Evolutionary conservation across 2,888 invertebrate genomes (phyloP).

Genomic region (Encarsia formosa): DNA sequence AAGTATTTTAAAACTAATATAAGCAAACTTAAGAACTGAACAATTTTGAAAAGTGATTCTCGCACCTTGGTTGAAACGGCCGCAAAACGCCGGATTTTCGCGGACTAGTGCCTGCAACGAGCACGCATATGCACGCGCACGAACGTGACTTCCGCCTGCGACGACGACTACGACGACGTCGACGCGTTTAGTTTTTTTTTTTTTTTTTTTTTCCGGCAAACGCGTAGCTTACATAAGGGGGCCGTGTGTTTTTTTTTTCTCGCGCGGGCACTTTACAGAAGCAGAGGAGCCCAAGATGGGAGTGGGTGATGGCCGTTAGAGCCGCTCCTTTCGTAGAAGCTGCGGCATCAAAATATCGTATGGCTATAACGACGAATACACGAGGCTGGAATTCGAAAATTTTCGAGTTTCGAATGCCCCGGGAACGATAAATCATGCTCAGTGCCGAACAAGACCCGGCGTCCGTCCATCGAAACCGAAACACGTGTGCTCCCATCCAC

Average conservation of each 20-base stretch:
- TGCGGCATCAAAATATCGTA: too few species aligned
- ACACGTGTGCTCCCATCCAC: too few species aligned
- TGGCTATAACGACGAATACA: too few species aligned
- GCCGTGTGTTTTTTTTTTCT: constrained; percentile 19
- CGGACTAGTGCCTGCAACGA: constrained; percentile 1
- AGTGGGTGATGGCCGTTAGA: too few species aligned
- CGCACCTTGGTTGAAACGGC: constrained; percentile 6
- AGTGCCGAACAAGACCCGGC: too few species aligned
- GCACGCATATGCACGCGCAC: not conserved
- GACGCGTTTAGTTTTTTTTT: not conserved
- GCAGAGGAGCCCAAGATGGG: too few species aligned
- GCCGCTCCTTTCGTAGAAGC: not conserved
- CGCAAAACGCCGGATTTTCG: constrained; percentile 12
- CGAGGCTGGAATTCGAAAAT: constrained; percentile 13
- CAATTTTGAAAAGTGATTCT: too few species aligned
- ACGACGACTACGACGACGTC: too few species aligned
- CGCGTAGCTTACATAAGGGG: constrained; percentile 22
- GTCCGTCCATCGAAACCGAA: too few species aligned
- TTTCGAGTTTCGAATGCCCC: too few species aligned
- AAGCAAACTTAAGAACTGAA: too few species aligned
- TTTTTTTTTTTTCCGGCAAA: not conserved
- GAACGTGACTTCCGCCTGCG: constrained; percentile 25
- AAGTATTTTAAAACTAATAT: too few species aligned
- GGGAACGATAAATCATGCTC: constrained; percentile 15
- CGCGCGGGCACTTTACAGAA: constrained; percentile 14